These are phyloP conservation scores for Drosophila santomea DNA, from an alignment of 1,140 invertebrate species.

Conservation along the genomic window DNA sequence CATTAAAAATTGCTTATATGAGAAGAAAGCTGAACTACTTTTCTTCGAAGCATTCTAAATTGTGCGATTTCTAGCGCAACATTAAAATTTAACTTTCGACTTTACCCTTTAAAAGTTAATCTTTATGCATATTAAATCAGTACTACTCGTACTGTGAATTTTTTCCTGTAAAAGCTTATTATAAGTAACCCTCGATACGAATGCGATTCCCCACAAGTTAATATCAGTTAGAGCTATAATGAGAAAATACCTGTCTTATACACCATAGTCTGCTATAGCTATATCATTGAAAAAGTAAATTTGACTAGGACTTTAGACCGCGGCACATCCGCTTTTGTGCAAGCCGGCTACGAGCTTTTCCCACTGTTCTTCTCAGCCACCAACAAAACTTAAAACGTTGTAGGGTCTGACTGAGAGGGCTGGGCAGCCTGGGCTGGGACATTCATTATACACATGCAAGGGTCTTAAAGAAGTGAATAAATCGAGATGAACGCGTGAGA, in stretches of 20 bases:
- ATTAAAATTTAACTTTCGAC: slow-evolving; percentile 53
- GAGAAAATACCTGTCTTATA: too few species aligned
- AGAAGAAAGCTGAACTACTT: slow-evolving; percentile 53
- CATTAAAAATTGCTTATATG: slow-evolving; percentile 65
- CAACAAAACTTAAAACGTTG: not conserved
- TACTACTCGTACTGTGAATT: too few species aligned
- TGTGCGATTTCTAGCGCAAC: slow-evolving; percentile 43
- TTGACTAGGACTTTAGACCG: too few species aligned
- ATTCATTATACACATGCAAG: slow-evolving; percentile 38
- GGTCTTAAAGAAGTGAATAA: slow-evolving; percentile 54
- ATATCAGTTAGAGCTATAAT: too few species aligned
- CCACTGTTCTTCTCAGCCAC: slow-evolving; percentile 18
- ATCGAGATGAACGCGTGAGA: slow-evolving; percentile 77
- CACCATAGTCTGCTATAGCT: too few species aligned
- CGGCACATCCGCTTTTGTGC: too few species aligned
- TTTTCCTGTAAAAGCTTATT: too few species aligned
- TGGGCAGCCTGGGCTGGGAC: not conserved
- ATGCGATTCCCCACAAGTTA: too few species aligned
- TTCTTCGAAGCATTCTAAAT: slow-evolving; percentile 9
- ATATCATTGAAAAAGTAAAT: too few species aligned
- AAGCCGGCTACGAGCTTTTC: too few species aligned
- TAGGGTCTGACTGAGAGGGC: not conserved
- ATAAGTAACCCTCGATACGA: too few species aligned
- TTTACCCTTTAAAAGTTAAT: not conserved
- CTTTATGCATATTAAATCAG: too few species aligned